Base-by-base conservation (phyloP, 1,140 invertebrate genomes). In the Micrasema longulum region DNA sequence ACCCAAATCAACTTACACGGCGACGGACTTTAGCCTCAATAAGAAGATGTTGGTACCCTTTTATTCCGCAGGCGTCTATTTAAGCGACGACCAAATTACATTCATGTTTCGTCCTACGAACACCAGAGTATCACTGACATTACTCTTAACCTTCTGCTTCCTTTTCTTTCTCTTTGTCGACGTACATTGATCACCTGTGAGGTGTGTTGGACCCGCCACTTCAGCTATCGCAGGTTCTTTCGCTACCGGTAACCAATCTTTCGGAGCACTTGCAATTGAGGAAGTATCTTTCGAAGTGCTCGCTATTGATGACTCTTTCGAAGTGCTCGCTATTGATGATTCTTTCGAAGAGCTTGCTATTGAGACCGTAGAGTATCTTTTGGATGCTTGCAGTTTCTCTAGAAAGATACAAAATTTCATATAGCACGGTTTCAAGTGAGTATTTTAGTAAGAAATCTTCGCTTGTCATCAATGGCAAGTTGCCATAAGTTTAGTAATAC, bases 101-200 rank as follows among this genome's bases (percentile, higher is more conserved):
- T 74, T 74, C 50, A 50, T 66, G 41, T 75, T 75, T 71, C 66
- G 48, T 50, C 69, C 69, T 22, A 75, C 69, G 67, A 75, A 75
- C 35, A 36, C 65, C 22, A 75, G 38, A 45, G 69, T 62, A 45
- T 75, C 73, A 38, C 71, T 68, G 47, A 71, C 68, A 38, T 50
- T 69, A 64, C 63, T 41, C 22, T 74, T 74, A 72, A 75, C 73
- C 73, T 75, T 63, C 65, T 75, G 36, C 35, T 75, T 75, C 43
- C 73, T 45, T 63, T 74, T 71, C 38, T 68, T 71, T 69, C 66
- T 36, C 23, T 52, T 71, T 55, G 43, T 43, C 1, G 66, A 72
- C 73, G 41, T 75, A 75, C 73, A 63, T 64, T 71, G 57, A 43
- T 71, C 60, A 52, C 31, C 48, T 48, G 60, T 12, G 16, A 41